phyloP scores from a whole-genome alignment of 2,888 invertebrate genomes.

The Caenorhabditis sulstoni region DNA sequence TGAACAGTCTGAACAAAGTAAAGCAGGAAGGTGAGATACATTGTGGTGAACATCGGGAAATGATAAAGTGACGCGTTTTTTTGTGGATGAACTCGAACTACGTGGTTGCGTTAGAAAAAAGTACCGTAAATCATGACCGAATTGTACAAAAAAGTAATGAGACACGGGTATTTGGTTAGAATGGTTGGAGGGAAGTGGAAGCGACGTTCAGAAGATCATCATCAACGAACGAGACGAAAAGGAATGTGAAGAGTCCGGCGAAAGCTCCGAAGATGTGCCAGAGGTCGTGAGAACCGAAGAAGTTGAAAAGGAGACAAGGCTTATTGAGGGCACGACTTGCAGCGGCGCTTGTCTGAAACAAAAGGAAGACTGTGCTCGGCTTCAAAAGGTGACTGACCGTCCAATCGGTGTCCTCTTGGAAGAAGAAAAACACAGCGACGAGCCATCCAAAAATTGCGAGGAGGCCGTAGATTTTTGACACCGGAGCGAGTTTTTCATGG shows the following conservation, averaged over 20 bases:
- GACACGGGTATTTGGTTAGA: no score
- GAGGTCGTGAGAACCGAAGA: slow-evolving; percentile 55
- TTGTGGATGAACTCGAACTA: no score
- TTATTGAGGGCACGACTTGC: slow-evolving; percentile 49
- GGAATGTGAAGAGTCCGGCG: slow-evolving; percentile 51
- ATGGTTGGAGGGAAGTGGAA: slow-evolving; percentile 15
- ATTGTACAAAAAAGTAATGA: no score
- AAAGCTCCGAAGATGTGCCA: slow-evolving; percentile 54
- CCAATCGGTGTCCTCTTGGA: slow-evolving; percentile 53
- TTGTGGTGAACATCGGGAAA: not conserved
- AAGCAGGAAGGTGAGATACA: no score
- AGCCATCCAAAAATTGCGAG: slow-evolving; percentile 24
- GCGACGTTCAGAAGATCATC: slow-evolving; percentile 34
- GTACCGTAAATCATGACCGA: no score
- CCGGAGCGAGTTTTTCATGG: slow-evolving; percentile 10
- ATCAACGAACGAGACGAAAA: slow-evolving; percentile 40
- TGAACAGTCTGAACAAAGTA: no score
- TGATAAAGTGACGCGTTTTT: slow-evolving; percentile 1
- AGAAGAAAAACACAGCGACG: slow-evolving; percentile 27
- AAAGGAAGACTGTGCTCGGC: no score
- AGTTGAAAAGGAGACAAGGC: slow-evolving; percentile 42
- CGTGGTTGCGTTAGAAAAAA: no score
- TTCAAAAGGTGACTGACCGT: no score
- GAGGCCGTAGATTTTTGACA: slow-evolving; percentile 10
- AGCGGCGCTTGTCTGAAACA: slow-evolving; percentile 39